Evolutionary conservation across 1,140 invertebrate species (phyloP), one percentile per base, ranked within the genome.

Genomic region (Stegodyphus mimosarum): DNA sequence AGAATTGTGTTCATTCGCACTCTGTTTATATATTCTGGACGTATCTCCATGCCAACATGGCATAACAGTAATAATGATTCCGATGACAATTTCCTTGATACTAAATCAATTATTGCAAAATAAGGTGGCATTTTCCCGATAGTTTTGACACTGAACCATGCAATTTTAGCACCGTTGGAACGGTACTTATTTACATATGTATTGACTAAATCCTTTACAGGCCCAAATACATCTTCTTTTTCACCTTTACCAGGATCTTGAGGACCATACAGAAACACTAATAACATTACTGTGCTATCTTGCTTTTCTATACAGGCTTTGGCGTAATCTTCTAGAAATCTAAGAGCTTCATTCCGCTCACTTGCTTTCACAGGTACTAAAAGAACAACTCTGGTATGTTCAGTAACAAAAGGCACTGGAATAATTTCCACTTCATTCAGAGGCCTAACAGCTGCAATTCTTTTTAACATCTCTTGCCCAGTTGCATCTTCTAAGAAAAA

Each of bases 341-440:
- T 90, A 15, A 93, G 88, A 9, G 92, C 92, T 10, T 92, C 89
- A 15, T 89, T 88, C 53, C 91, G 91, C 85, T 93, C 92, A 5
- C 89, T 88, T 18, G 91, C 90, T 87, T 92, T 90, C 0, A 95
- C 90, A 0, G 93, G 93, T 53, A 98, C 88, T 84, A 98, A 89
- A 77, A 98, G 91, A 87, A 94, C 93, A 3, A 98, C 93, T 87
- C 95, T 91, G 5, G 94, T 93, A 89, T 94, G 96, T 92, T 98
- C 97, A 0, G 95, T 98, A 5, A 98, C 96, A 90, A 97, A 98
- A 3, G 96, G 96, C 89, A 96, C 95, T 6, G 95, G 93, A 9
- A 97, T 92, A 64, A 97, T 93, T 91, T 98, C 95, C 6, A 96
- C 94, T 89, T 94, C 93, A 48, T 95, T 95, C 69, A 98, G 90